Evolutionary conservation across 2,113 vertebrate species (phyloP).

Genomic region (Okapia johnstoni): DNA sequence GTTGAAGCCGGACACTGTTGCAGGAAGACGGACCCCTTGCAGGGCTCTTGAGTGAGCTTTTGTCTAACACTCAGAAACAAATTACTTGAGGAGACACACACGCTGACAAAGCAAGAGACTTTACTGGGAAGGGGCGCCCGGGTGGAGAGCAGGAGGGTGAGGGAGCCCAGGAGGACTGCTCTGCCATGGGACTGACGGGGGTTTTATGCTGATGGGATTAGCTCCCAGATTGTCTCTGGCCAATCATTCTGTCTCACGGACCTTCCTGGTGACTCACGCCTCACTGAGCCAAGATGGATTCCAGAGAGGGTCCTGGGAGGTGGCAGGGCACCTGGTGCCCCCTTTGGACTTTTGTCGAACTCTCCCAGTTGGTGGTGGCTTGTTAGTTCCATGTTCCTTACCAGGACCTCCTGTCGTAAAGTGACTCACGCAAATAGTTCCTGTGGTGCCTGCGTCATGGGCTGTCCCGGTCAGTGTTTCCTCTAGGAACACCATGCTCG

Average conservation of each 20-base stretch:
- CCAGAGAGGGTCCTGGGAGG: background rate
- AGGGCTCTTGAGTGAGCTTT: background rate
- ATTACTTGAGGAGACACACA: background rate
- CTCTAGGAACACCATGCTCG: background rate
- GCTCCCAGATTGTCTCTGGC: background rate
- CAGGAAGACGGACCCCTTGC: background rate
- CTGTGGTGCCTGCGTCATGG: rapidly evolving
- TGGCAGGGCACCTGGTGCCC: background rate
- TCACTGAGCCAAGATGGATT: background rate
- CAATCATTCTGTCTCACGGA: background rate
- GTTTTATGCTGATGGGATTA: no score
- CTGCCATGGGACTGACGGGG: rapidly evolving
- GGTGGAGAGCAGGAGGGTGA: background rate
- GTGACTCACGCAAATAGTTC: background rate
- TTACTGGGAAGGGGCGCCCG: rapidly evolving
- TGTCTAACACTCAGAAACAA: background rate
- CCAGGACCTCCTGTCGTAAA: background rate
- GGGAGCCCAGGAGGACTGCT: background rate
- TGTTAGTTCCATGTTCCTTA: background rate
- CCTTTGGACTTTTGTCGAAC: background rate
- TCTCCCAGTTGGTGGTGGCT: background rate
- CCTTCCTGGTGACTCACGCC: background rate
- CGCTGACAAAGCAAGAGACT: background rate
- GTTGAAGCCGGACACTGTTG: background rate
- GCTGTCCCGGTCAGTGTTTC: background rate